Evolutionary conservation across 2,888 invertebrate genomes (phyloP).

Genomic region (Hoplodrina blanda): DNA sequence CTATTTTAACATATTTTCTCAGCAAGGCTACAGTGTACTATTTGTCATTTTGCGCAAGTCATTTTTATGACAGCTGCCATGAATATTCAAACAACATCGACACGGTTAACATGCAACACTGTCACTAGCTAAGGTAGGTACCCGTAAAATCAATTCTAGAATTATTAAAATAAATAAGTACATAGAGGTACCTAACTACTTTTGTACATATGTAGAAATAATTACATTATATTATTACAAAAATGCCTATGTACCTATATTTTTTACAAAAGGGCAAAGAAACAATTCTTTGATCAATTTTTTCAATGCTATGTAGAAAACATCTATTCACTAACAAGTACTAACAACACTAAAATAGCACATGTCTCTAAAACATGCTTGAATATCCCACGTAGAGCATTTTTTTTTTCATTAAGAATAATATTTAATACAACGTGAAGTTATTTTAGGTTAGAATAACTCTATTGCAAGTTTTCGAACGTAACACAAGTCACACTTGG

Average conservation of each 20-base stretch:
- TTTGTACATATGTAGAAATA: no score
- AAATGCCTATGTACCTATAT: neutral
- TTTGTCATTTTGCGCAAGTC: conserved; percentile 19
- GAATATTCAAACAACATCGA: neutral
- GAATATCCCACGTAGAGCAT: conserved; percentile 56
- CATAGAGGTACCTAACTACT: neutral
- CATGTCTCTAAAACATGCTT: conserved; percentile 22
- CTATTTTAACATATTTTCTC: neutral
- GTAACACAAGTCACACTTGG: conserved; percentile 79
- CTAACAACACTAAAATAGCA: conserved; percentile 24
- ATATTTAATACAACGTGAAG: conserved; percentile 60
- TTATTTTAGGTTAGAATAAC: conserved; percentile 74
- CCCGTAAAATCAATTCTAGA: conserved; percentile 14
- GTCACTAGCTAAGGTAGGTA: fast-evolving
- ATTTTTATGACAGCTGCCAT: neutral
- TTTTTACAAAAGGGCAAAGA: neutral
- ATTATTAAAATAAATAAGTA: neutral
- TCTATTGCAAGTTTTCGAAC: conserved; percentile 76
- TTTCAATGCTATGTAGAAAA: neutral
- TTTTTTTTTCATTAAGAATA: conserved; percentile 56
- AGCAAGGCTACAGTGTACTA: neutral
- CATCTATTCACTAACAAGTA: neutral
- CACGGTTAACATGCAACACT: neutral
- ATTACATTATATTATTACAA: no score
- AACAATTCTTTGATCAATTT: neutral